Evolutionary conservation across 2,113 vertebrate species (phyloP), one percentile per base, ranked within the genome.

Genomic region (Baryphthengus martii): DNA sequence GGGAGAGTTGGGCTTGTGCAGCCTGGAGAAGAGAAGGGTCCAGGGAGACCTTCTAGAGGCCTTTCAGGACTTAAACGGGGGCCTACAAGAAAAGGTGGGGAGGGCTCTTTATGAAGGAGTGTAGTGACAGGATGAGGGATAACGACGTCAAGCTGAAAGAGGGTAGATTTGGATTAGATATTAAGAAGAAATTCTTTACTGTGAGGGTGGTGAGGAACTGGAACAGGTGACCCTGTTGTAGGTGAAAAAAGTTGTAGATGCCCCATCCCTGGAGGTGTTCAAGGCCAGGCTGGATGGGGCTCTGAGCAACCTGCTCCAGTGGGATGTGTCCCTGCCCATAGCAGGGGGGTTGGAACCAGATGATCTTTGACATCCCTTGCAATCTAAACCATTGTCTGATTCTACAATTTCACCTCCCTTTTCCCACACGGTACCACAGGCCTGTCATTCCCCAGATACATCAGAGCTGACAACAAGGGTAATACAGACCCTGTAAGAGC

Each of bases 401-500:
- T 42, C 17, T 11, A 19, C 20, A 13, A 52, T 13, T 52, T 52
- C 15, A 52, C 39, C 39, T 61, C n/a, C 49, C n/a, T 58, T 28
- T 9, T 31, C 53, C n/a, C 63, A 47, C 37, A 45, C 21, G 37
- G 13, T 0, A 2, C 0, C 31, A 4, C 0, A 31, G 62, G 70
- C 53, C n/a, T 37, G 20, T 11, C n/a, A 28, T 4, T n/a, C 11
- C 56, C 31, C 23, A 7, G 6, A 1, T 4, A 10, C 0, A 3
- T 7, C 5, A 50, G 52, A 31, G 44, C 2, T 55, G 47, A 6
- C 47, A 31, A 9, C 18, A 12, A 71, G 19, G 17, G 14, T 5
- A 19, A 42, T 0, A 28, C 6, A 16, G 3, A 4, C 9, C 65
- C 28, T 23, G 11, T 2, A 55, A 23, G 0, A 82, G 52, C 29